phyloP scores from a whole-genome alignment of 2,888 invertebrate genomes.

The Lithodes maja region DNA sequence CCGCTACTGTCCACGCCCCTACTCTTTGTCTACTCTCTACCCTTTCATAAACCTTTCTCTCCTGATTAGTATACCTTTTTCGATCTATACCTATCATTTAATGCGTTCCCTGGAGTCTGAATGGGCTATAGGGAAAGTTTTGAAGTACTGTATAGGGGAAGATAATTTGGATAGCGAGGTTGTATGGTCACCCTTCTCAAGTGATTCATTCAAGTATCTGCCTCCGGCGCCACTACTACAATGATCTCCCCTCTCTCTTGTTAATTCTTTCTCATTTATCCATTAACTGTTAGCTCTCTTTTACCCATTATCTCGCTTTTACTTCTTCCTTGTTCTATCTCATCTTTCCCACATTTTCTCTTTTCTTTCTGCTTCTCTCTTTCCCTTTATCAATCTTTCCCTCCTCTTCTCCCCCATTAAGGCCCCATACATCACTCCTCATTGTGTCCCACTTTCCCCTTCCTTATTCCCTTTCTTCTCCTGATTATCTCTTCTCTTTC shows the following conservation, averaged over 20 bases:
- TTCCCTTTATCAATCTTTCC: background rate
- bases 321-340: background rate
- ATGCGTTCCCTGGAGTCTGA: too few species aligned
- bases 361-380: background rate
- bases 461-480: background rate
- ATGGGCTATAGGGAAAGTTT: too few species aligned
- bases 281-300: background rate
- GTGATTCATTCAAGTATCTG: slow-evolving; percentile 7
- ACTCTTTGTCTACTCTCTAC: background rate
- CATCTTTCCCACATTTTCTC: background rate
- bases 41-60: background rate
- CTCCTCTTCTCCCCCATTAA: background rate
- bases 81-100: too few species aligned
- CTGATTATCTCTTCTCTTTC: background rate
- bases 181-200: background rate
- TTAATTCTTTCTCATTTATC: too few species aligned
- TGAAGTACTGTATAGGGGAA: background rate
- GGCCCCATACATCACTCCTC: background rate
- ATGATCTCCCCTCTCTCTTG: background rate
- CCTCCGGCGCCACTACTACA: background rate
- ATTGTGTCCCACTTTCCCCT: background rate
- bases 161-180: background rate
- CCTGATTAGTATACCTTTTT: background rate
- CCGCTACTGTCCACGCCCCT: background rate
- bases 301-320: background rate